Evolutionary conservation across 1,140 invertebrate species (phyloP).

Genomic region (Chironomus tepperi): DNA sequence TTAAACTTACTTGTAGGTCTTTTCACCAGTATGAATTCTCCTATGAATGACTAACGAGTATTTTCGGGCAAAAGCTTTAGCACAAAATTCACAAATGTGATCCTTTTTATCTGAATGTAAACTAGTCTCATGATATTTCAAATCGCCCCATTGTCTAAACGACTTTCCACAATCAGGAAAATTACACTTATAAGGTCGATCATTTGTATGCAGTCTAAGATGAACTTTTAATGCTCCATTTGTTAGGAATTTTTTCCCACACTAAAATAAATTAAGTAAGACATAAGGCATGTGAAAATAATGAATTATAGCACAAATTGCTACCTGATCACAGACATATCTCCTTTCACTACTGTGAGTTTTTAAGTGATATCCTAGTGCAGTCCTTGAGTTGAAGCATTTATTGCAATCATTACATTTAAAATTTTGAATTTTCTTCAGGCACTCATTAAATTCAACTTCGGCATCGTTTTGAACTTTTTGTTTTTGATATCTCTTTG

Average conservation of each 20-base stretch:
- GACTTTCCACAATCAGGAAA: constrained; percentile 54
- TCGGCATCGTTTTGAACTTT: constrained; percentile 28
- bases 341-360: constrained; percentile 66
- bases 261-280: constrained; percentile 40
- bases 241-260: constrained; percentile 73
- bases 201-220: constrained; percentile 62
- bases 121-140: constrained; percentile 82
- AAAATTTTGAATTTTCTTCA: constrained; percentile 32
- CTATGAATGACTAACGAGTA: constrained; percentile 89
- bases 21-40: constrained; percentile 81
- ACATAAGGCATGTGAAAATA: no score
- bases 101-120: constrained; percentile 53
- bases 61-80: constrained; percentile 84
- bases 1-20: constrained; percentile 31
- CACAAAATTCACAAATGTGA: constrained; percentile 44
- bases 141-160: constrained; percentile 79
- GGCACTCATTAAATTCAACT: constrained; percentile 8
- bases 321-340: constrained; percentile 55
- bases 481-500: constrained; percentile 27
- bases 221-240: constrained; percentile 69
- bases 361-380: constrained; percentile 71
- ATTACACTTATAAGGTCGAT: constrained; percentile 72
- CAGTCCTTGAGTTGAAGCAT: constrained; percentile 72
- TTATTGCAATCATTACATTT: constrained; percentile 55
- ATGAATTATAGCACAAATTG: no score